Percentiles rank a stretch among this genome's conserved stretches.
phyloP scores from a whole-genome alignment of 2,888 invertebrate species.

The Himalopsyche tibetana region DNA sequence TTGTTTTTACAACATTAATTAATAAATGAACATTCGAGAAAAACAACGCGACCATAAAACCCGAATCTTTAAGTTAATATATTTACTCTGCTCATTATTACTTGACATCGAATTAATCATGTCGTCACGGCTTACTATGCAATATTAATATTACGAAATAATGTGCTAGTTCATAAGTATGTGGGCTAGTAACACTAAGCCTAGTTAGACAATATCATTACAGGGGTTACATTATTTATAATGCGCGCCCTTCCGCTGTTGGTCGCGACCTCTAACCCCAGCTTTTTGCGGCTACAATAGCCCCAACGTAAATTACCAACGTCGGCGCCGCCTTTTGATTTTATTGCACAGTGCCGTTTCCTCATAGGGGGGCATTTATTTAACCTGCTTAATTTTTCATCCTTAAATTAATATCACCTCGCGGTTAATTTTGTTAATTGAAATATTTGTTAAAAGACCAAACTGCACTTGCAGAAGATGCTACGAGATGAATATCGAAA shows the following conservation, averaged over 20 bases:
- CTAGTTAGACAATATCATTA: constrained; percentile 47
- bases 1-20: too few relatives aligned
- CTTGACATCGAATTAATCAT: constrained; percentile 8
- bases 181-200: constrained; percentile 18
- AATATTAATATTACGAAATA: background rate
- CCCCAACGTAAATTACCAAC: constrained; percentile 8
- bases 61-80: too few relatives aligned
- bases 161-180: constrained; percentile 5
- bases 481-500: too few relatives aligned
- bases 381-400: too few relatives aligned
- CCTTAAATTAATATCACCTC: too few relatives aligned
- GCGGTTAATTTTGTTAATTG: too few relatives aligned
- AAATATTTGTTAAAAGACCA: too few relatives aligned
- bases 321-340: constrained; percentile 31
- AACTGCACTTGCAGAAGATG: too few relatives aligned
- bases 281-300: constrained; percentile 16
- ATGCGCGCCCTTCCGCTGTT: constrained; percentile 33
- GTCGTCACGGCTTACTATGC: background rate
- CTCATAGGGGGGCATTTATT: background rate
- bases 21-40: too few relatives aligned
- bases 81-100: too few relatives aligned
- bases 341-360: constrained; percentile 1
- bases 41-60: too few relatives aligned
- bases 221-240: constrained; percentile 43
- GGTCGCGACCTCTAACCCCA: constrained; percentile 13